Evolutionary conservation across 30 jellyfish, hydroid and myxozoan species (phyloP).

Genomic region (Aurelia sp.): DNA sequence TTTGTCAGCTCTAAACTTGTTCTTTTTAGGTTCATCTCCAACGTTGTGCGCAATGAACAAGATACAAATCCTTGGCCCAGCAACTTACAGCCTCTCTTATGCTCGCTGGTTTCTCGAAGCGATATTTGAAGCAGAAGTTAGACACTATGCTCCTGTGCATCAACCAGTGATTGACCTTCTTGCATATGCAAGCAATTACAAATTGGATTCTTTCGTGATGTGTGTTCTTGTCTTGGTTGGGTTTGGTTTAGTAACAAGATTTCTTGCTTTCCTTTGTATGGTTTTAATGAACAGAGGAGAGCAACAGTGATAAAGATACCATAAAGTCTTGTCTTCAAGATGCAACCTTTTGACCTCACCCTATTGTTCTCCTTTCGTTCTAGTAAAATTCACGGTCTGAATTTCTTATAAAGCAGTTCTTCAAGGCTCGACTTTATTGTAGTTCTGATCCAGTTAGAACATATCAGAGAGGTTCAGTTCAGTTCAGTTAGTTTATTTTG

Average conservation of each 20-base stretch:
- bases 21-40: slow-evolving; percentile 53
- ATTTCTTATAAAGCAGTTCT: too few relatives aligned
- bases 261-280: slow-evolving; percentile 39
- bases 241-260: slow-evolving; percentile 50
- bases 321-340: background rate
- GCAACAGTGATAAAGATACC: slow-evolving; percentile 25
- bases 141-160: slow-evolving; percentile 50
- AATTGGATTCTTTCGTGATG: slow-evolving; percentile 18
- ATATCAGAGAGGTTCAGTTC: too few relatives aligned
- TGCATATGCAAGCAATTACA: slow-evolving; percentile 35
- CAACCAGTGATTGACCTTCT: slow-evolving; percentile 4
- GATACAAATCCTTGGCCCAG: slow-evolving; percentile 54
- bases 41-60: slow-evolving; percentile 51
- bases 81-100: slow-evolving; percentile 57
- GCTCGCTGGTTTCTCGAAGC: slow-evolving; percentile 75
- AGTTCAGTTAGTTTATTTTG: too few relatives aligned
- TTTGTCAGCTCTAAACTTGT: background rate
- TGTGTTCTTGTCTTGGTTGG: slow-evolving; percentile 41
- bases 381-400: too few relatives aligned
- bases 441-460: too few relatives aligned
- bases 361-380: too few relatives aligned
- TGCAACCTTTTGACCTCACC: too few relatives aligned
- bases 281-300: slow-evolving; percentile 53
- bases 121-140: slow-evolving; percentile 54
- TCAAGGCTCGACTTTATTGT: too few relatives aligned